Evolutionary conservation across 2,888 invertebrate species (phyloP).

Genomic region (Anarsia innoxiella): DNA sequence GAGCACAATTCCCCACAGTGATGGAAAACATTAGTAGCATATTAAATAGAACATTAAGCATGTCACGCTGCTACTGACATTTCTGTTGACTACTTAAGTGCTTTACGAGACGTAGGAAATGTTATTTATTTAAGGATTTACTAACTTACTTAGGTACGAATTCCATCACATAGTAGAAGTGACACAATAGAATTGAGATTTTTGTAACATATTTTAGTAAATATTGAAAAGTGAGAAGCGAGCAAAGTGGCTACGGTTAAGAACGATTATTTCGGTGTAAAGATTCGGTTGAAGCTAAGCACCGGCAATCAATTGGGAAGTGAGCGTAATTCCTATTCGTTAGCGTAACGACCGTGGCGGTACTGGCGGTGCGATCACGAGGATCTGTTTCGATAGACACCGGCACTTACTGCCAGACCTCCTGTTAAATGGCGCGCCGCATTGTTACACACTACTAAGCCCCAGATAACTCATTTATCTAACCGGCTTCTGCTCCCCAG

Average conservation of each 20-base stretch:
- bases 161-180: too few species aligned
- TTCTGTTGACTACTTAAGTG: too few species aligned
- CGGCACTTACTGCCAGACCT: conserved; percentile 50
- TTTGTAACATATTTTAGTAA: too few species aligned
- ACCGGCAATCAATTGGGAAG: conserved; percentile 25
- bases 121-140: too few species aligned
- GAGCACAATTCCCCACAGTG: too few species aligned
- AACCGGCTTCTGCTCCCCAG: conserved; percentile 36
- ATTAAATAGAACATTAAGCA: conserved; percentile 5
- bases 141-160: too few species aligned
- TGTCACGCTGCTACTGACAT: conserved; percentile 6
- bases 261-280: too few species aligned
- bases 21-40: conserved; percentile 3
- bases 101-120: too few species aligned
- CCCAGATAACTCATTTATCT: conserved; percentile 41
- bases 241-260: too few species aligned
- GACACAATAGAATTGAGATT: too few species aligned
- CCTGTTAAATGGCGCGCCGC: conserved; percentile 50
- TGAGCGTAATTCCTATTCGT: conserved; percentile 43
- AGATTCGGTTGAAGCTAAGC: conserved; percentile 23
- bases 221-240: too few species aligned
- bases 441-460: conserved; percentile 29
- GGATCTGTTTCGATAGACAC: conserved; percentile 42
- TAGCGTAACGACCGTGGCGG: conserved; percentile 44
- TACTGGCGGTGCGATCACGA: conserved; percentile 33